Base-by-base conservation (phyloP, 2,888 invertebrate genomes). In the Dryobotodes eremita region DNA sequence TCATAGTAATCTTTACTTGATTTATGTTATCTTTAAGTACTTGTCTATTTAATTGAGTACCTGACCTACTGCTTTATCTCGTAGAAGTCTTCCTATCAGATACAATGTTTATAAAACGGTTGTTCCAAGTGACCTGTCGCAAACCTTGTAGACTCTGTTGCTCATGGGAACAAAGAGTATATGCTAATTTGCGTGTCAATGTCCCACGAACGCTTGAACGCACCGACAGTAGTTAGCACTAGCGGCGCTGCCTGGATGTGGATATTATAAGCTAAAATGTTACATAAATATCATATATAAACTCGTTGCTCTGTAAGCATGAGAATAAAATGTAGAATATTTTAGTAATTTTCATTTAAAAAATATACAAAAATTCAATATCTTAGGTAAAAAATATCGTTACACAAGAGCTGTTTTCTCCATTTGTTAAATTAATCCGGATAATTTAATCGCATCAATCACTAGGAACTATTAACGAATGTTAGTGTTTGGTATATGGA, bases 141-240 rank as follows among this genome's bases (percentile, higher is more conserved):
- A 93, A 93, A 94, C 84, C 80, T 91, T 91, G 90, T 94, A 93
- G 92, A 91, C 94, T 91, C 92, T 72, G 59, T 84, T 87, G 89
- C 86, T 88, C 86, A 93, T 74, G 68, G 61, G 88, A 92, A 92
- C 91, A 92, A 86, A 74, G 89, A 93, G 93, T 91, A 93, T 92
- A 92, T 92, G 92, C 92, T 92, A 84, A 91, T 91, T 89, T 92
- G 92, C 92, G 65, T 86, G 75, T 89, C 91, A 69, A 83, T 94
- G 75, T 95, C 82, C 95, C 95, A 95, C 95, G 94, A 95, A 95
- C 95, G 92, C 94, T 92, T 94, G 95, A 95, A 95, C 95, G 94
- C 92, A 92, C 94, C 93, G 87, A 88, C 91, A 90, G 92, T 91
- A 92, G 80, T 68, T 72, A 65, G 62, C 77, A 88, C 92, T 89